phyloP scores from a whole-genome alignment of 2,888 invertebrate genomes.

The Bombylius major region DNA sequence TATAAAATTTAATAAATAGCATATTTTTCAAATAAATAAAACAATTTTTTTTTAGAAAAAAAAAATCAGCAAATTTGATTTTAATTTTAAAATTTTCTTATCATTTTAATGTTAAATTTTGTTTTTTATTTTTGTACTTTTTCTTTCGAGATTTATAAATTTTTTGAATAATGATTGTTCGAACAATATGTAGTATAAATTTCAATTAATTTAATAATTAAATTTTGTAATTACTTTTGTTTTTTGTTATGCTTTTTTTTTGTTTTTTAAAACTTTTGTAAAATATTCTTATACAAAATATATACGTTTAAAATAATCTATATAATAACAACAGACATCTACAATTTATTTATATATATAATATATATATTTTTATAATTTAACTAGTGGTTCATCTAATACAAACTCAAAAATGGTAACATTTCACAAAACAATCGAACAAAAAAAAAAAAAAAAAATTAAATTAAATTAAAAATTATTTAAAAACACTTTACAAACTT shows the following conservation, averaged over 20 bases:
- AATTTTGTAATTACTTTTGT: too few relatives aligned
- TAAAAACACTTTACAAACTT: background rate
- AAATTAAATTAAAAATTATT: too few relatives aligned
- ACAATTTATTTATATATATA: slow-evolving; percentile 22
- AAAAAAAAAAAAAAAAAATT: too few relatives aligned
- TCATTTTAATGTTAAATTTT: background rate
- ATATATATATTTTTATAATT: slow-evolving; percentile 15
- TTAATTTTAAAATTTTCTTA: background rate
- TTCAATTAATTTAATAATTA: too few relatives aligned
- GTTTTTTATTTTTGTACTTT: too few relatives aligned
- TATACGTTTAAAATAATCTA: slow-evolving; percentile 10
- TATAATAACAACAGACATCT: slow-evolving; percentile 30
- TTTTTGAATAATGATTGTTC: too few relatives aligned
- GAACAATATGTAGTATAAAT: too few relatives aligned
- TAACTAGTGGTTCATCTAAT: slow-evolving; percentile 21
- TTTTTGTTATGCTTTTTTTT: too few relatives aligned
- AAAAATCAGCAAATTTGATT: too few relatives aligned
- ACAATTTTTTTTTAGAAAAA: background rate
- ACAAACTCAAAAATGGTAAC: slow-evolving; percentile 16
- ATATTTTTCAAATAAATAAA: background rate
- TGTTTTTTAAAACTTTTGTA: too few relatives aligned
- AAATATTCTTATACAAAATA: slow-evolving; percentile 11
- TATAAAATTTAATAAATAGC: background rate
- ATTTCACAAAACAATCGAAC: too few relatives aligned
- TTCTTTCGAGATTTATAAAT: too few relatives aligned